Base-by-base conservation (phyloP, 2,888 invertebrate genomes). In the Tachina fera region DNA sequence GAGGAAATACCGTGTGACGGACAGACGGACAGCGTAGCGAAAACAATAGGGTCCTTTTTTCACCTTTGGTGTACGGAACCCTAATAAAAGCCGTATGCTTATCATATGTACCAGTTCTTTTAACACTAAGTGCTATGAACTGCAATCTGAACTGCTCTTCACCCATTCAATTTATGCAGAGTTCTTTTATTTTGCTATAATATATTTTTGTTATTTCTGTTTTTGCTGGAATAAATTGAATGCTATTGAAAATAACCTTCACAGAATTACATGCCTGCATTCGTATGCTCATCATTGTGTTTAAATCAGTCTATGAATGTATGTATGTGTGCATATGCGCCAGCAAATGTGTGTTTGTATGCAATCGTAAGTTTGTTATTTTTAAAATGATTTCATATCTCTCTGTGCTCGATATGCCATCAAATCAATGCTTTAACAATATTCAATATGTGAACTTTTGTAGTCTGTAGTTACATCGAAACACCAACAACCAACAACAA, bases 391-490 rank as follows among this genome's bases (percentile, higher is more conserved):
- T 83, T 83, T 83, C 65, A 77, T 77, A 77, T 83, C 71, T 83
- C 71, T 71, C 78, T 83, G 60, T 72, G 67, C 78, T 68, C 77
- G 83, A 83, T 83, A 68, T 78, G 67, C 77, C 77, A 83, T 83
- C 77, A 83, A 83, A 83, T 83, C 83, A 78, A 58, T 72, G 65
- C 77, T 67, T 63, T 61, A 53, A 72, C 76, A 71, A 77, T 58
- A 77, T 70, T 82, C 77, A 72, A 78, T 83, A 83, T 78, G 51
- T 78, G 72, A 78, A 83, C 77, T 78, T 68, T 78, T 77, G 71
- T 83, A 60, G 67, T n/a, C n/a, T n/a, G n/a, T 72, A 60, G 71
- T 72, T 67, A 45, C 58, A 71, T 22, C 60, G 67, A 77, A 77
- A 71, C 60, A 83, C 43, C 43, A 72, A 47, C 56, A 75, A 56